Base-by-base conservation (phyloP, 2,797 vertebrate genomes). In the Phrynocephalus vlangalii region DNA sequence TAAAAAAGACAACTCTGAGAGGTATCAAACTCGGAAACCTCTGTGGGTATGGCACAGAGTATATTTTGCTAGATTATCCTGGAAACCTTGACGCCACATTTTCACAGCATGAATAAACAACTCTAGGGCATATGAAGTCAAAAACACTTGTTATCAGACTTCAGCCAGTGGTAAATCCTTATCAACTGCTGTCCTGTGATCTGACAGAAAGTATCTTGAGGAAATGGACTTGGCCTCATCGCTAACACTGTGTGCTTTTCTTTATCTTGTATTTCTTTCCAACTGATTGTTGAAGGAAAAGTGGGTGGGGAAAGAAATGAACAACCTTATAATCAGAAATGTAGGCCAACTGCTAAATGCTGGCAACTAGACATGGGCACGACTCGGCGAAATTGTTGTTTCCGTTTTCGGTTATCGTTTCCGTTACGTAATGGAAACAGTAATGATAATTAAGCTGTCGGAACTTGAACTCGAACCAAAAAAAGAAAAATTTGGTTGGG, bases 1-100 rank as follows among this genome's bases (percentile, higher is more conserved):
- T n/a, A 67, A 67, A 10, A 88, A 88, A 87, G 50, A 16, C 24
- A 56, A 22, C 10, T 87, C 75, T 78, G 48, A 56, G 48, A 79
- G 26, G 13, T 71, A 83, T 83, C 73, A 78, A 6, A 24, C 1
- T 84, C 76, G 10, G 33, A 79, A 72, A 70, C 33, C 50, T 79
- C 20, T 72, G 66, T 24, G 6, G 66, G 8, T 68, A n/a, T 18
- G 5, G 50, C 20, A n/a, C 26, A 18, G 33, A 38, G 72, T 44
- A 70, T 33, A 56, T 44, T 87, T 38, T 83, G 33, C 48, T 67
- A 87, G 24, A 83, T 77, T 60, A 60, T 33, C 28, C 28, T 83
- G 11, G 6, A 79, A 71, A 87, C 20, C 30, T 56, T 79, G 77
- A 56, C 9, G 16, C 11, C 71, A 33, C 60, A 30, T 83, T 83